These are phyloP conservation scores for Xiphorhynchus erythropygius DNA, from an alignment of 2,797 vertebrate species.

Conservation along the genomic window DNA sequence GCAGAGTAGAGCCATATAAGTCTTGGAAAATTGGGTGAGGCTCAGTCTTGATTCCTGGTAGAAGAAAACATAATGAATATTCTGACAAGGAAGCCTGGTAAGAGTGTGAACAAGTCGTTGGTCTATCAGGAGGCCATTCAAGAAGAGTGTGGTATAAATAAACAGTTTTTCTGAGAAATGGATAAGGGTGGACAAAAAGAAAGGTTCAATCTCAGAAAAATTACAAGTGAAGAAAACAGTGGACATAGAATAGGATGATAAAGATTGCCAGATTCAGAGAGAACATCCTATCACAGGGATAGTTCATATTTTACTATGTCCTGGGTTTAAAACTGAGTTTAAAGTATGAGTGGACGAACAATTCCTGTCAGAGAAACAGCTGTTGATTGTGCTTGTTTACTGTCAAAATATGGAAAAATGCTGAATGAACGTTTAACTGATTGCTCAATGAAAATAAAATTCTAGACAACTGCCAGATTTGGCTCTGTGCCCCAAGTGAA, in stretches of 20 bases:
- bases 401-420: conserved; percentile 36
- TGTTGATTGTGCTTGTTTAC: conserved; percentile 46
- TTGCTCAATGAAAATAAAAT: conserved; percentile 49
- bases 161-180: background rate
- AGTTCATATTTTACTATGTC: background rate
- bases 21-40: background rate
- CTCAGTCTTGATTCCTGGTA: background rate
- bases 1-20: accelerated
- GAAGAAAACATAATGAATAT: background rate
- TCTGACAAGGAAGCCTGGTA: background rate
- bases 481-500: conserved; percentile 30
- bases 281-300: background rate
- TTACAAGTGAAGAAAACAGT: background rate
- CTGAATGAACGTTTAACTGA: conserved; percentile 38
- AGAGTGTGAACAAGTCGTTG: background rate
- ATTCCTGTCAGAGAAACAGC: conserved; percentile 2
- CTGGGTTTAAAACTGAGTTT: background rate
- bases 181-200: background rate
- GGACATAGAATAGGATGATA: background rate
- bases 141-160: background rate
- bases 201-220: background rate
- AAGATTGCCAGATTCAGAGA: background rate
- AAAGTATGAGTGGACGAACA: background rate
- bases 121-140: background rate
- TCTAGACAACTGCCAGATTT: conserved; percentile 53